Evolutionary conservation across 2,797 vertebrate genomes (phyloP).

Genomic region (Chelidonichthys spinosus): DNA sequence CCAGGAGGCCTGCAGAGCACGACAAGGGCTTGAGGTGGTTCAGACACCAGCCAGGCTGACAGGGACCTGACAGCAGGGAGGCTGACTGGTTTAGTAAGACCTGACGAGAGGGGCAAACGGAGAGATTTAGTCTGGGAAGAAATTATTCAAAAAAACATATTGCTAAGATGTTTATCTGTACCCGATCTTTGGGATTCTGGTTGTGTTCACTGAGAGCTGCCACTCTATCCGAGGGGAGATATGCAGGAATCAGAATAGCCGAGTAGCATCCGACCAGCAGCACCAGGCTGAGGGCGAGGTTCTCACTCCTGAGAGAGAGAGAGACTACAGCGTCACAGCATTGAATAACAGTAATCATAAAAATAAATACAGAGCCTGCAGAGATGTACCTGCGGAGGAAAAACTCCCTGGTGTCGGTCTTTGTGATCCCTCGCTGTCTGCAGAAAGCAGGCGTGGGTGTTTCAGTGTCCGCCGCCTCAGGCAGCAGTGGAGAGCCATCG

Average conservation of each 20-base stretch:
- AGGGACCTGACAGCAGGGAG: slow-evolving; percentile 71
- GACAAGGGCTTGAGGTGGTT: slow-evolving; percentile 67
- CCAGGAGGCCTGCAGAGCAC: slow-evolving; percentile 58
- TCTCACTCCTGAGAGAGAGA: slow-evolving; percentile 67
- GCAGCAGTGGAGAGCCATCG: slow-evolving; percentile 64
- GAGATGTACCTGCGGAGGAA: slow-evolving; percentile 77
- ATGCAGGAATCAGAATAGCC: slow-evolving; percentile 82
- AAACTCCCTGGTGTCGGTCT: slow-evolving; percentile 59
- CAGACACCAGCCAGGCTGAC: slow-evolving; percentile 72
- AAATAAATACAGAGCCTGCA: slow-evolving; percentile 1
- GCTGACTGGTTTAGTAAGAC: slow-evolving; percentile 76
- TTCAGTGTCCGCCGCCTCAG: slow-evolving; percentile 54
- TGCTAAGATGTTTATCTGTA: slow-evolving; percentile 35
- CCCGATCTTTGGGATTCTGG: slow-evolving; percentile 65
- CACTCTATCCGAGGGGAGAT: slow-evolving; percentile 61
- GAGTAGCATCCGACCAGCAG: slow-evolving; percentile 80
- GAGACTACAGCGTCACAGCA: background rate
- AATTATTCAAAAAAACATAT: background rate
- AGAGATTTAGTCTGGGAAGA: background rate
- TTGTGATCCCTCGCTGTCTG: slow-evolving; percentile 23
- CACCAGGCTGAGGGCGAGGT: slow-evolving; percentile 76
- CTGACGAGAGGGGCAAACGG: slow-evolving; percentile 51
- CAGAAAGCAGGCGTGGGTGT: slow-evolving; percentile 31
- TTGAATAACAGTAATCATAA: slow-evolving; percentile 9
- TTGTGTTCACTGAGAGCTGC: slow-evolving; percentile 43